A percentile compares a stretch with the other conserved stretches of the same genome.
These are phyloP conservation scores for Papilio aristodemus DNA, from an alignment of 1,140 invertebrate species.

Conservation along the genomic window DNA sequence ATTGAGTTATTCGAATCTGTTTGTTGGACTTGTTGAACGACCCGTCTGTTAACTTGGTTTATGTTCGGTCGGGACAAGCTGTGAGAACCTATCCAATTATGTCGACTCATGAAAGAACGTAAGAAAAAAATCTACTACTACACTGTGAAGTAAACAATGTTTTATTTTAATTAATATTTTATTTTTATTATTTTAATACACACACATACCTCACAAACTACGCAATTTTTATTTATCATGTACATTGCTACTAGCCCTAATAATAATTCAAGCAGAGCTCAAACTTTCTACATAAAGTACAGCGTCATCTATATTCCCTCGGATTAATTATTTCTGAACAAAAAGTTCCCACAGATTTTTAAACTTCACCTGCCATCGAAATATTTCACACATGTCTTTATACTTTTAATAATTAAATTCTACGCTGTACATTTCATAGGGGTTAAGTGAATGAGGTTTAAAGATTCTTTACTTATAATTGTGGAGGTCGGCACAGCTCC, in stretches of 20 bases:
- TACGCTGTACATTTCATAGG: not conserved
- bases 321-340: too few species aligned
- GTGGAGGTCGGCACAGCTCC: not conserved
- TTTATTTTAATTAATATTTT: too few species aligned
- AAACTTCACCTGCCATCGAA: conserved; percentile 2
- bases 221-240: too few species aligned
- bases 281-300: too few species aligned
- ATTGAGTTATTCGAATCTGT: too few species aligned
- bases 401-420: not conserved
- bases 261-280: too few species aligned
- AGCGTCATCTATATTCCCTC: too few species aligned
- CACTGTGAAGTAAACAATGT: too few species aligned
- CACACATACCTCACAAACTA: too few species aligned
- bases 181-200: too few species aligned
- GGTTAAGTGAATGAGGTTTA: not conserved
- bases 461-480: not conserved
- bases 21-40: not conserved
- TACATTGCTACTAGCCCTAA: too few species aligned
- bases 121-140: too few species aligned
- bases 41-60: conserved; percentile 1
- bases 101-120: not conserved
- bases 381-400: not conserved
- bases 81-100: conserved; percentile 15
- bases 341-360: not conserved
- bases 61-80: conserved; percentile 2